Base-by-base conservation (phyloP, 2,113 vertebrate species). In the Limnothrissa miodon region DNA sequence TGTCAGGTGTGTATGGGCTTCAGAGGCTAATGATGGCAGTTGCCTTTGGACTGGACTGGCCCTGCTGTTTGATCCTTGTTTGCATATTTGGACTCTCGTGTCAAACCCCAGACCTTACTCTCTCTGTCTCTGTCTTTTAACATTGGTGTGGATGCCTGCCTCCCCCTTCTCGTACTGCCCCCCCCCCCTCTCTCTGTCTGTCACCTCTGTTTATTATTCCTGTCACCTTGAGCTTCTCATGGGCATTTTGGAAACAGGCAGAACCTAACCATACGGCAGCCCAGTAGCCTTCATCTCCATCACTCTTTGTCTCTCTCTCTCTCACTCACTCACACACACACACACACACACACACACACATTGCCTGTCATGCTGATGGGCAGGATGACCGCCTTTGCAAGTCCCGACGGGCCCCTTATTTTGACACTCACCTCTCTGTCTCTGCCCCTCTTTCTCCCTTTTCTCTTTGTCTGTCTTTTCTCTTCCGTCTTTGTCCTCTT, bases 191-290 rank as follows among this genome's bases (percentile, higher is more conserved):
- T 66, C 59, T 29, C 7, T 56, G n/a, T 62, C 59, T 29, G n/a
- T 62, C 59, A 74, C 51, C 74, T 86, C 83, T 86, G 45, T 86
- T 74, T 84, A 83, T 85, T 84, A 78, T 88, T 85, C 45, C 81
- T 81, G 5, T 85, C 86, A 87, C 84, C 86, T 88, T 70, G 36
- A 87, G 85, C 87, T 84, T 70, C 80, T 78, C 53, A 74, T 39
- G 23, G 70, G 83, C 81, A 42, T 84, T 88, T 39, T 42, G 33
- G 39, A 87, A 83, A 88, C 81, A 78, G 42, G 42, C 78, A 70
- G 48, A 25, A 45, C 79, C 83, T 82, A 81, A 62, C 59, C 66
- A 74, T 33, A 74, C 11, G 13, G 29, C 25, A 25, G 59, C 59
- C 66, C 29, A 33, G 25, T 70, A 33, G 9, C 29, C 29, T 15